phyloP scores from a whole-genome alignment of 2,113 vertebrate genomes.

The Ranitomeya variabilis region DNA sequence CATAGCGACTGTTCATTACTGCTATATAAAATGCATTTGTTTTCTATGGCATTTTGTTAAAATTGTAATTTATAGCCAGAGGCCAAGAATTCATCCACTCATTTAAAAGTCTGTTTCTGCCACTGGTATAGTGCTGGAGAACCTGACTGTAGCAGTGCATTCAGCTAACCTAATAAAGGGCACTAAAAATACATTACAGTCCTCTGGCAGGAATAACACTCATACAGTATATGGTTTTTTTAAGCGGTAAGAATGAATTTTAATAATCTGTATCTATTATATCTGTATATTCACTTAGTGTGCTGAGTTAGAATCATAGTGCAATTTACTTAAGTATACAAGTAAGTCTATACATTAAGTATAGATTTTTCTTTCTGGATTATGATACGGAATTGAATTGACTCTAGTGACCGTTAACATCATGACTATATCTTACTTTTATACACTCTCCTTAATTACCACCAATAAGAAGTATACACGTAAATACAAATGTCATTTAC shows the following conservation, averaged over 20 bases:
- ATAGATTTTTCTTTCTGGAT: not conserved
- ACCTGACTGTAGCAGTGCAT: not conserved
- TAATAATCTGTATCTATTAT: not conserved
- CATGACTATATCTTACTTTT: not conserved
- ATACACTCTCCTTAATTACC: slow-evolving; percentile 4
- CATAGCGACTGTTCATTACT: not conserved
- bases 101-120: slow-evolving; percentile 1
- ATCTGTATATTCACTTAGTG: not conserved
- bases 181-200: not conserved
- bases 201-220: not conserved
- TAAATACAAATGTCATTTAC: not conserved
- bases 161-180: not conserved
- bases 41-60: not conserved
- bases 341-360: too few relatives aligned
- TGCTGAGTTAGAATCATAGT: not conserved
- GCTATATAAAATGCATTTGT: slow-evolving; percentile 12
- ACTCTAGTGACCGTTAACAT: not conserved
- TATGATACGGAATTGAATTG: not conserved
- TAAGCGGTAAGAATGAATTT: not conserved
- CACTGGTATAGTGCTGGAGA: too few relatives aligned
- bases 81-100: slow-evolving; percentile 4
- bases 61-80: not conserved
- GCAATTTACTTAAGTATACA: slow-evolving; percentile 7
- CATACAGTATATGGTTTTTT: not conserved
- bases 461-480: not conserved